Percentiles rank a stretch among this genome's conserved stretches.
Conservation (phyloP, 2,888 invertebrate genomes). For the Leucoptera coffeella region DNA sequence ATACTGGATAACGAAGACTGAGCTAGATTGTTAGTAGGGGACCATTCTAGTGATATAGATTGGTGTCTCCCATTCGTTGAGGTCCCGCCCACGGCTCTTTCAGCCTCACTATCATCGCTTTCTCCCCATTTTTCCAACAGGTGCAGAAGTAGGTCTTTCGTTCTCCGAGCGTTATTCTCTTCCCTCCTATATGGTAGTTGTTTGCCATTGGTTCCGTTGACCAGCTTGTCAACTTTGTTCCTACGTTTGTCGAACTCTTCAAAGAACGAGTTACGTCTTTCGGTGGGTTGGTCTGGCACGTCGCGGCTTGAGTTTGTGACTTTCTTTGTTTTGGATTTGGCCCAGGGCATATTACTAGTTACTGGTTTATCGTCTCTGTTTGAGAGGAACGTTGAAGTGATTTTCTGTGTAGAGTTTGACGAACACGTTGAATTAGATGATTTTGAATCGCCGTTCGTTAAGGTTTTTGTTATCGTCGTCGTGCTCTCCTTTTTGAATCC, state of each 20-base stretch:
- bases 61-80: slow-evolving; percentile 50
- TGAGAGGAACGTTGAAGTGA: slow-evolving; percentile 27
- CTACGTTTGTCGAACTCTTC: slow-evolving; percentile 39
- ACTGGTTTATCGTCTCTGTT: slow-evolving; percentile 36
- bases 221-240: slow-evolving; percentile 38
- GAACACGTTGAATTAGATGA: slow-evolving; percentile 28
- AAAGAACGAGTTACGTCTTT: slow-evolving; percentile 49
- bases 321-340: slow-evolving; percentile 44
- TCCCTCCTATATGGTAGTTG: slow-evolving; percentile 43
- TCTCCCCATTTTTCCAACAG: slow-evolving; percentile 73
- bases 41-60: slow-evolving; percentile 72
- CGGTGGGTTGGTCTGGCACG: slow-evolving; percentile 60
- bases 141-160: slow-evolving; percentile 71
- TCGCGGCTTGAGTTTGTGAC: slow-evolving; percentile 65
- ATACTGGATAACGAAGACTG: slow-evolving; percentile 75
- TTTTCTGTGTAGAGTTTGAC: slow-evolving; percentile 34
- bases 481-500: slow-evolving; percentile 28
- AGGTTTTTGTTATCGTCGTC: slow-evolving; percentile 17
- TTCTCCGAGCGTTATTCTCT: slow-evolving; percentile 59
- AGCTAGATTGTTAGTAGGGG: slow-evolving; percentile 64
- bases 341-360: slow-evolving; percentile 51
- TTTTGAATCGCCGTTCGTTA: slow-evolving; percentile 28
- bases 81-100: slow-evolving; percentile 47
- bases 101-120: slow-evolving; percentile 34
- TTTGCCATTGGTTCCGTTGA: slow-evolving; percentile 30